phyloP scores from a whole-genome alignment of 2,797 vertebrate genomes.

The Hydrophis major region DNA sequence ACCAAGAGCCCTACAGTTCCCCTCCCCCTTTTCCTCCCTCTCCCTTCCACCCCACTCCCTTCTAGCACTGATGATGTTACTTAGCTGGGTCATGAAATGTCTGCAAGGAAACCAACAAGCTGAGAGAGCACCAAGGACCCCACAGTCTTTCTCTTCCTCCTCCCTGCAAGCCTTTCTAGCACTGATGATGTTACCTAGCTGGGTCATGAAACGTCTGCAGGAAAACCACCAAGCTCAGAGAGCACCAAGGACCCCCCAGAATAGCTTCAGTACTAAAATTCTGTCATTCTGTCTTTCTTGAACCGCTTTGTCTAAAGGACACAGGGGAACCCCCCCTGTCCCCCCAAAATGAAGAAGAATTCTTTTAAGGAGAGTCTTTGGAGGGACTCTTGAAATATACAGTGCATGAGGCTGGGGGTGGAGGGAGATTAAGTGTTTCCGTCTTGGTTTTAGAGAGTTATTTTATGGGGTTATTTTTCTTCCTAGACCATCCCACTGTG shows the following conservation, averaged over 20 bases:
- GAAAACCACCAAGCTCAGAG: too few species aligned
- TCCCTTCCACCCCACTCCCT: too few species aligned
- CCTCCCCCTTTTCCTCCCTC: too few species aligned
- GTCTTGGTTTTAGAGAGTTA: not conserved
- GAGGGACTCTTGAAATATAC: not conserved
- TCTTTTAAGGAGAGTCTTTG: not conserved
- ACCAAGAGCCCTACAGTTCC: too few species aligned
- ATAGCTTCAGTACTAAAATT: not conserved
- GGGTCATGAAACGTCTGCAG: too few species aligned
- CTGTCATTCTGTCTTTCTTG: not conserved
- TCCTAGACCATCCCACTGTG: not conserved
- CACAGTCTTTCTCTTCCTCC: too few species aligned
- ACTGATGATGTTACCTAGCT: too few species aligned
- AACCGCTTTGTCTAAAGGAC: not conserved
- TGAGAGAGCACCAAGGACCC: too few species aligned
- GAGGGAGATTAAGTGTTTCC: not conserved
- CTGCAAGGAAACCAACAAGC: too few species aligned
- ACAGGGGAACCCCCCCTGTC: rapidly evolving
- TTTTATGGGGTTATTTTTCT: not conserved
- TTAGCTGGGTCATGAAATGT: too few species aligned
- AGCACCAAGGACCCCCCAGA: not conserved
- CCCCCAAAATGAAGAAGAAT: not conserved
- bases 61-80: too few species aligned
- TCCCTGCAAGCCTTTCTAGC: too few species aligned
- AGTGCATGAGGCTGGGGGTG: not conserved